A percentile compares a stretch with the other conserved stretches of the same genome.
Conservation (phyloP, 2,113 vertebrate genomes). For the Phoxinus phoxinus region DNA sequence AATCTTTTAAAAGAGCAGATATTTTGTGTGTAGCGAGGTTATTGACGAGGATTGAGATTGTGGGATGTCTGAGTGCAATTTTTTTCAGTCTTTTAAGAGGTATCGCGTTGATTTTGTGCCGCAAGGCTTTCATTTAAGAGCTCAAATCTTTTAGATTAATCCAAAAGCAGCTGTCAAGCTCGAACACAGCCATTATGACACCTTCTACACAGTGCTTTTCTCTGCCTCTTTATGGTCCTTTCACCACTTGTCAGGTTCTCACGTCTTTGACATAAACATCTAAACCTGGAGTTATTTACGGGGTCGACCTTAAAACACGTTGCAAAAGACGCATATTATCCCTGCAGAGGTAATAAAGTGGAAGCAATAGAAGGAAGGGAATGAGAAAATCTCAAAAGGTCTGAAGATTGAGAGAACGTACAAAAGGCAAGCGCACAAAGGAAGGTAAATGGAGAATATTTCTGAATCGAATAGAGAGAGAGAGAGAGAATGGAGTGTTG, state of each 20-base stretch:
- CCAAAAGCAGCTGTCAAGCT: constrained; percentile 19
- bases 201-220: constrained; percentile 15
- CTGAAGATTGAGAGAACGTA: constrained; percentile 21
- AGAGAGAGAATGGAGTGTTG: constrained; percentile 34
- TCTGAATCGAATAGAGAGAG: constrained; percentile 30
- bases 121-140: constrained; percentile 23
- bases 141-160: constrained; percentile 35
- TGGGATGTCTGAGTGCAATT: not conserved
- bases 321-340: not conserved
- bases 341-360: constrained; percentile 18
- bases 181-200: constrained; percentile 39
- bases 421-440: constrained; percentile 15
- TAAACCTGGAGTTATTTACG: constrained; percentile 20
- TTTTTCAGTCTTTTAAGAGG: not conserved
- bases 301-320: not conserved
- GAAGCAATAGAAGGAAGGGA: constrained; percentile 31
- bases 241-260: not conserved
- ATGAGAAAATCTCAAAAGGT: constrained; percentile 21
- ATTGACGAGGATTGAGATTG: not conserved
- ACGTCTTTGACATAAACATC: not conserved
- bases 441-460: constrained; percentile 16
- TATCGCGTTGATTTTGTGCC: constrained; percentile 11
- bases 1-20: constrained; percentile 48
- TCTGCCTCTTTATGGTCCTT: constrained; percentile 9
- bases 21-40: constrained; percentile 29